phyloP scores from a whole-genome alignment of 37 sponge, comb jelly and placozoan species.

The Crambe crambe region DNA sequence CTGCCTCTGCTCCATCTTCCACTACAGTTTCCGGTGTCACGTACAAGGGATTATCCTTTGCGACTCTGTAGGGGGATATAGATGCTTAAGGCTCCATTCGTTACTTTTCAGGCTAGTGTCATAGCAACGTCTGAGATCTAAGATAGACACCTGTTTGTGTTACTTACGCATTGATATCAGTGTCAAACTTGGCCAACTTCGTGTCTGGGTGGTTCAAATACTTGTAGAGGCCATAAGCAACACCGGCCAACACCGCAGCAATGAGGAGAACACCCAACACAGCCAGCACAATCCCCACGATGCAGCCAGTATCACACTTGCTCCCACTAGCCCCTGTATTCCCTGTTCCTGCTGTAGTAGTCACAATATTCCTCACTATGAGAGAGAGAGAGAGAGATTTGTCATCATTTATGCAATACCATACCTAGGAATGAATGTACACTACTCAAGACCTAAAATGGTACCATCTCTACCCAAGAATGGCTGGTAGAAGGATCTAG shows the following conservation, averaged over 20 bases:
- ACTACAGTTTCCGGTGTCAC: conserved; percentile 28
- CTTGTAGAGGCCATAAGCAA: conserved; percentile 21
- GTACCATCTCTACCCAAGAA: too few relatives aligned
- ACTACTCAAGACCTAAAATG: too few relatives aligned
- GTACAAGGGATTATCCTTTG: conserved; percentile 51
- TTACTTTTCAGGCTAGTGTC: too few relatives aligned
- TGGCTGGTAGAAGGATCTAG: too few relatives aligned
- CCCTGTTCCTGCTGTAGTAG: too few relatives aligned
- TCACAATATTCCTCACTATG: too few relatives aligned
- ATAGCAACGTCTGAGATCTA: too few relatives aligned
- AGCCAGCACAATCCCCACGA: conserved; percentile 18
- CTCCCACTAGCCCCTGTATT: conserved; percentile 8
- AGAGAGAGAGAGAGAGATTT: too few relatives aligned
- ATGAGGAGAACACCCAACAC: conserved; percentile 16
- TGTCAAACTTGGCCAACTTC: conserved; percentile 12
- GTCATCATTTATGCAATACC: too few relatives aligned
- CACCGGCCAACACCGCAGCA: not conserved
- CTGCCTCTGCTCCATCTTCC: conserved; percentile 27
- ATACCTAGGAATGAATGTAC: too few relatives aligned
- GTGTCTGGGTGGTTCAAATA: conserved; percentile 20
- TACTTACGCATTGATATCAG: conserved; percentile 40
- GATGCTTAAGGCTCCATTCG: too few relatives aligned
- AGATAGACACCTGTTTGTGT: too few relatives aligned
- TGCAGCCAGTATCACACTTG: conserved; percentile 19
- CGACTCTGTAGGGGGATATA: conserved; percentile 40